Evolutionary conservation across 2,888 invertebrate genomes (phyloP).

Genomic region (Fissipunctia ypsillon): DNA sequence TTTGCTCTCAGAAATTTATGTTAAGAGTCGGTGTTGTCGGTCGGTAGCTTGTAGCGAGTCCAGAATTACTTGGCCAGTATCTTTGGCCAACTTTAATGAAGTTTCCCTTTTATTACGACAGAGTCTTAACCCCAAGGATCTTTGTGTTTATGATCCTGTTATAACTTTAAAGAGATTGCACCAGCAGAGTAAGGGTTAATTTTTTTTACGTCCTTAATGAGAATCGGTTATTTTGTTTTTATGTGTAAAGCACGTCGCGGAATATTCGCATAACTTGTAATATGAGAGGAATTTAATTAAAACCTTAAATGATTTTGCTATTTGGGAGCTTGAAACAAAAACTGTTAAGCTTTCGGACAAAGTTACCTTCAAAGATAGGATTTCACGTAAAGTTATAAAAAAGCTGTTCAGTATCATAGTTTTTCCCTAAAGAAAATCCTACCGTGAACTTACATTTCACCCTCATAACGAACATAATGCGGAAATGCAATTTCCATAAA

Average conservation of each 20-base stretch:
- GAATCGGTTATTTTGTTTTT: constrained; percentile 65
- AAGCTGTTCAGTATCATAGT: constrained; percentile 58
- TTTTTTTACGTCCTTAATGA: constrained; percentile 70
- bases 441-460: constrained; percentile 74
- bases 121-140: constrained; percentile 82
- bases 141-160: constrained; percentile 87
- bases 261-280: constrained; percentile 31
- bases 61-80: constrained; percentile 81
- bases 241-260: constrained; percentile 24
- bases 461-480: constrained; percentile 84
- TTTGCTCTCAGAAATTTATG: constrained; percentile 46
- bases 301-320: constrained; percentile 13
- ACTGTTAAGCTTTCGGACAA: not conserved
- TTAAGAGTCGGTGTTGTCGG: constrained; percentile 61
- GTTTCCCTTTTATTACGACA: constrained; percentile 85
- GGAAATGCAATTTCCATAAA: constrained; percentile 90
- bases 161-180: constrained; percentile 85
- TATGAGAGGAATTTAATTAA: constrained; percentile 21
- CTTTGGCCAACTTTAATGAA: constrained; percentile 86
- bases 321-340: not conserved
- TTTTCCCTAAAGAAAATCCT: constrained; percentile 71
- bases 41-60: constrained; percentile 70
- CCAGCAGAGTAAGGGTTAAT: constrained; percentile 70
- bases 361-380: not conserved
- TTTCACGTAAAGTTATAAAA: constrained; percentile 18